A percentile compares a stretch with the other conserved stretches of the same genome.
Evolutionary conservation across 2,797 vertebrate species (phyloP).

Genomic region (Leptoclinus maculatus): DNA sequence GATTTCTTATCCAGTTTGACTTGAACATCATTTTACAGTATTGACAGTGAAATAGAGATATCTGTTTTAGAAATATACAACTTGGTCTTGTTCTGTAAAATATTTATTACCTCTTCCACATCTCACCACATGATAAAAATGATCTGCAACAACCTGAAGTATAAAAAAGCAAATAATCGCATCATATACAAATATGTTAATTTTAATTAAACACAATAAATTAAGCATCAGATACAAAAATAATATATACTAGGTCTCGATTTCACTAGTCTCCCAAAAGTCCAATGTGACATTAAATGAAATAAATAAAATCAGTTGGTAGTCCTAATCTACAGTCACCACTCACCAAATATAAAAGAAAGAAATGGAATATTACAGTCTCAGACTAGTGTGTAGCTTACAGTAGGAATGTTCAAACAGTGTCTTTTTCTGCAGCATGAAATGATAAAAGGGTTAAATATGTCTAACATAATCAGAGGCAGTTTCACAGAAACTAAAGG

Average conservation of each 20-base stretch:
- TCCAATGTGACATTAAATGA: neutral
- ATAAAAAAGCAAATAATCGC: constrained; percentile 43
- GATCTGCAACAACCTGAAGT: constrained; percentile 19
- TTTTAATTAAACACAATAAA: constrained; percentile 63
- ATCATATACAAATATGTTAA: constrained; percentile 56
- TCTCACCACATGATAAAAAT: constrained; percentile 13
- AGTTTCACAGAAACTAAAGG: constrained; percentile 91
- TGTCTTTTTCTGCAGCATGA: constrained; percentile 36
- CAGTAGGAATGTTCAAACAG: constrained; percentile 17
- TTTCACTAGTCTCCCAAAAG: constrained; percentile 48
- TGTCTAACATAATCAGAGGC: constrained; percentile 37
- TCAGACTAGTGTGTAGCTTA: constrained; percentile 5
- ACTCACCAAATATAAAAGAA: constrained; percentile 29
- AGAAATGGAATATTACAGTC: constrained; percentile 7
- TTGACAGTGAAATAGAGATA: constrained; percentile 1
- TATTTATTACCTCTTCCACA: constrained; percentile 29
- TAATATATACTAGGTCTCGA: constrained; percentile 35
- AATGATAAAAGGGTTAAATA: constrained; percentile 19
- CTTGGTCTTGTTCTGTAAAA: neutral
- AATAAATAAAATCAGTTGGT: constrained; percentile 47
- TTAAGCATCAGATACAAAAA: constrained; percentile 71
- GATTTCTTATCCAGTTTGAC: neutral
- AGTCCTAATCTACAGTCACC: constrained; percentile 59
- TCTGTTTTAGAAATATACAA: neutral
- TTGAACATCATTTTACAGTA: neutral